Evolutionary conservation across 1,140 invertebrate species (phyloP), one percentile per base, ranked within the genome.

Genomic region (Aleiodes sp.): DNA sequence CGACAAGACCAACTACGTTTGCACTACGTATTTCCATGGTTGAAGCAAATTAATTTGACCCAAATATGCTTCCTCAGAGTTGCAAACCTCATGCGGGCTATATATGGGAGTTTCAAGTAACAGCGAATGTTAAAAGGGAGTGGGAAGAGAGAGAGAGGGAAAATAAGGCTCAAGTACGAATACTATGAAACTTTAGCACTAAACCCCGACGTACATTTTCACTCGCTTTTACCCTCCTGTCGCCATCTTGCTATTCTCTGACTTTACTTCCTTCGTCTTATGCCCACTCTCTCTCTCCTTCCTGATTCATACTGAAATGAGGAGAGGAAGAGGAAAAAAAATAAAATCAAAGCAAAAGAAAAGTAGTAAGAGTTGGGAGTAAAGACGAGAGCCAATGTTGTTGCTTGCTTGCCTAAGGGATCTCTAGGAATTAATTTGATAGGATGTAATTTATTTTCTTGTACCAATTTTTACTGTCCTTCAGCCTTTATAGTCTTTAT

Each of bases 31-130:
- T 66, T 65, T 66, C 52, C 65, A 66, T 3, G 43, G 14, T 66
- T 66, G 29, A 66, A 66, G 65, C 65, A 66, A 66, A 66, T 66
- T 66, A 66, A 66, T 66, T 66, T 66, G 65, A 66, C 65, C 65
- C 52, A 66, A 66, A 66, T 66, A 66, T 66, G 65, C 46, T 66
- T 24, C 19, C 46, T 33, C 52, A 26, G 43, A 35, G 56, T 24
- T 31, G 28, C 46, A 39, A 65, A 43, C 28, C 24, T 57, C 52
- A 57, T 35, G 31, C 57, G 29, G 37, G 57, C 65, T 66, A 31
- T 66, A 59, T 65, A 39, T 57, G 31, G 28, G 29, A 61, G 19
- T 35, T 35, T 61, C 59, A 37, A 61, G 59, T 61, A 61, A 61
- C 31, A 31, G 33, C 19, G 65, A 66, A 57, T 66, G 33, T 35